A percentile compares a stretch with the other conserved stretches of the same genome.
These are phyloP conservation scores for Odocoileus virginianus DNA, from an alignment of 2,113 vertebrate species.

Conservation along the genomic window DNA sequence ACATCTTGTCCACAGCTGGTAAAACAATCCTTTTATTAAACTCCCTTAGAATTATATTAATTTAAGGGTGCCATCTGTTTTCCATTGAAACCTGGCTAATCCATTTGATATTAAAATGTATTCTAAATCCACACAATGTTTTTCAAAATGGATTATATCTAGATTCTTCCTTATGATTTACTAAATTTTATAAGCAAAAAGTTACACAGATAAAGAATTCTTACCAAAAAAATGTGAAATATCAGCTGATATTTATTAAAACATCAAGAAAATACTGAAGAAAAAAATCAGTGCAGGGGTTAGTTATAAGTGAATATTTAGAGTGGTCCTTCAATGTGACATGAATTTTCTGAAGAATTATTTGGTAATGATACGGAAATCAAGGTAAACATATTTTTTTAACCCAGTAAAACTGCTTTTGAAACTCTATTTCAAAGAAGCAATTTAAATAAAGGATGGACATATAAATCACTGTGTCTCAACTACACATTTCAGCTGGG, in stretches of 20 bases:
- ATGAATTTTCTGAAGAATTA: not conserved
- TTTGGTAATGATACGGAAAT: not conserved
- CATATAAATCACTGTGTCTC: not conserved
- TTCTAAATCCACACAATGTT: not conserved
- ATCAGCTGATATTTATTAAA: not conserved
- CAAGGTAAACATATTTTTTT: not conserved
- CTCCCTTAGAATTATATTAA: not conserved
- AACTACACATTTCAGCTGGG: not conserved
- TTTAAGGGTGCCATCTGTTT: not conserved
- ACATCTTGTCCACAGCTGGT: not conserved
- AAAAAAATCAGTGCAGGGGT: not conserved
- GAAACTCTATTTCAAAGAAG: not conserved
- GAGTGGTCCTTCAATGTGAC: not conserved
- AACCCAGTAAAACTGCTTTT: not conserved
- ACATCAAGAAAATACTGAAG: not conserved
- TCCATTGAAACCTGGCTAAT: not conserved
- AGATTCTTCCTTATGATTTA: not conserved
- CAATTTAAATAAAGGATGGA: not conserved
- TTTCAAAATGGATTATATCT: not conserved
- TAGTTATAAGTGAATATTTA: not conserved
- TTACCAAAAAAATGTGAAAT: not conserved
- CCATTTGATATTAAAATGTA: not conserved
- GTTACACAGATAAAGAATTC: not conserved
- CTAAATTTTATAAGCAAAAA: not conserved
- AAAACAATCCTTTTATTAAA: not conserved